Percentiles rank a stretch among this genome's conserved stretches.
Evolutionary conservation across 2,113 vertebrate species (phyloP).

Genomic region (Gobio gobio): DNA sequence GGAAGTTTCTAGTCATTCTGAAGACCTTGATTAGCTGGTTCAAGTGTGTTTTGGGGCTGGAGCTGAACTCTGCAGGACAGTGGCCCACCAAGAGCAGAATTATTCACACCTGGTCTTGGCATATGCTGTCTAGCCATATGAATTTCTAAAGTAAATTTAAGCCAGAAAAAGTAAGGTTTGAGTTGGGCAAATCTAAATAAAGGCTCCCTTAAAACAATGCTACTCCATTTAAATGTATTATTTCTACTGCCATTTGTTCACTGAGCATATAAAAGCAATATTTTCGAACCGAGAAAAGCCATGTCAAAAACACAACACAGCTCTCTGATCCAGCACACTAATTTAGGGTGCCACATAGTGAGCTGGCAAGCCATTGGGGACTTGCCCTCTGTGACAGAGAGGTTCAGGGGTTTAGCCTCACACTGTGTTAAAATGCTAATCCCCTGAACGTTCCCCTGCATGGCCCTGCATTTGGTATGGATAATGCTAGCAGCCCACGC

Average conservation of each 20-base stretch:
- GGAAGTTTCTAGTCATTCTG: not conserved
- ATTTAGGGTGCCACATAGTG: slow-evolving; percentile 47
- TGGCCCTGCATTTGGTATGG: slow-evolving; percentile 62
- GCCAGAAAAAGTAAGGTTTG: not conserved
- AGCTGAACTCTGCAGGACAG: not conserved
- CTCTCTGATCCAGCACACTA: slow-evolving; percentile 37
- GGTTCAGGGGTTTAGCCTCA: slow-evolving; percentile 55
- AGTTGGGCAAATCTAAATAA: not conserved
- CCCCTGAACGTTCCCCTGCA: slow-evolving; percentile 62
- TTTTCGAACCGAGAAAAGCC: not conserved
- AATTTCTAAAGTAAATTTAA: not conserved
- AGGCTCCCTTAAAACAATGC: not conserved
- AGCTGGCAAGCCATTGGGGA: slow-evolving; percentile 54
- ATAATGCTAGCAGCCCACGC: slow-evolving; percentile 61
- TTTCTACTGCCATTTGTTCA: not conserved
- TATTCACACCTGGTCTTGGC: not conserved
- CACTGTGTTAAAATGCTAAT: slow-evolving; percentile 74
- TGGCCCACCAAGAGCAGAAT: too few species aligned
- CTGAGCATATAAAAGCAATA: not conserved
- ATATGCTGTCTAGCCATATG: not conserved
- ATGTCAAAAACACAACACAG: slow-evolving; percentile 25
- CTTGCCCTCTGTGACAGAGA: slow-evolving; percentile 57
- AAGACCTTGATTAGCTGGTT: not conserved
- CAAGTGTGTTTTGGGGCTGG: not conserved
- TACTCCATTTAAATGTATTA: not conserved